phyloP scores from a whole-genome alignment of 2,888 invertebrate species.

The Melolontha melolontha region DNA sequence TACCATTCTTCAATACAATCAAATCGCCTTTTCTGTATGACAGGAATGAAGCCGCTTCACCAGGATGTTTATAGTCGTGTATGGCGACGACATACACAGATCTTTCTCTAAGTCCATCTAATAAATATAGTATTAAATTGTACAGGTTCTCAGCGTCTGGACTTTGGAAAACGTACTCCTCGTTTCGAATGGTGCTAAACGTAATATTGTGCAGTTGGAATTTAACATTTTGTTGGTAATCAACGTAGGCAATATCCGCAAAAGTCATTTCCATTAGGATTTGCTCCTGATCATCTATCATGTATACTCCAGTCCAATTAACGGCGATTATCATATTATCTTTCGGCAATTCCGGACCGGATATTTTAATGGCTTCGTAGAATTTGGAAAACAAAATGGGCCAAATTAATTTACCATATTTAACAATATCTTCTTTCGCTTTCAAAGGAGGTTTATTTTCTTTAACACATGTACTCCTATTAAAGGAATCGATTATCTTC shows the following conservation, averaged over 20 bases:
- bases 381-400: constrained; percentile 94
- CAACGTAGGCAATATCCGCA: constrained; percentile 85
- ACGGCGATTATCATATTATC: constrained; percentile 90
- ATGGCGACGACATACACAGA: constrained; percentile 87
- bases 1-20: constrained; percentile 80
- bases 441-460: constrained; percentile 74
- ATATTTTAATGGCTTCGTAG: constrained; percentile 87
- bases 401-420: constrained; percentile 93
- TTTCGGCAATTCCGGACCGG: constrained; percentile 73
- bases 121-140: constrained; percentile 80
- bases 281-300: constrained; percentile 92
- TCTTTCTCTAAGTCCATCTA: constrained; percentile 87
- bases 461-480: constrained; percentile 78
- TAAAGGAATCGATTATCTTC: constrained; percentile 78
- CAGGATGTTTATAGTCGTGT: constrained; percentile 70
- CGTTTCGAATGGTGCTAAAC: constrained; percentile 85
- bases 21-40: constrained; percentile 80
- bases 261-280: constrained; percentile 89
- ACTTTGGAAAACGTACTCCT: constrained; percentile 92
- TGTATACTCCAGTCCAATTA: constrained; percentile 93
- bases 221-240: constrained; percentile 68
- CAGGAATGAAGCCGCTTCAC: constrained; percentile 71
- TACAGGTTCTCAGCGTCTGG: constrained; percentile 88
- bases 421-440: constrained; percentile 91
- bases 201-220: constrained; percentile 76